Base-by-base conservation (phyloP, 2,797 vertebrate genomes). In the Otolemur crassicaudatus region DNA sequence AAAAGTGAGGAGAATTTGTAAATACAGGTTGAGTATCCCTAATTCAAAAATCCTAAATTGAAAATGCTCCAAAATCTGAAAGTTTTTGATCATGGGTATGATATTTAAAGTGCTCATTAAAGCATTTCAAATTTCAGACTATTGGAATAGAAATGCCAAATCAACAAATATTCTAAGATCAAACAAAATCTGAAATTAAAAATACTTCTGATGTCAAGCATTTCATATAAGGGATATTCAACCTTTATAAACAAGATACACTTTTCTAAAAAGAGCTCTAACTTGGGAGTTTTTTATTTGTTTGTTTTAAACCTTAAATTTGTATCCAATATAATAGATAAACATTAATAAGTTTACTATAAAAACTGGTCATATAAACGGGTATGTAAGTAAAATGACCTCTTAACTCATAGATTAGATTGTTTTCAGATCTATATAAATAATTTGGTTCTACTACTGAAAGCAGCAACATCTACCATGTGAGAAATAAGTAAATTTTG, bases 361-460 rank as follows among this genome's bases (percentile, higher is more conserved):
- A 83, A 95, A 96, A 76, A 70, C 23, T 7, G 27, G 88, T 79
- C 76, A 83, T 9, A 92, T 4, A 73, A 84, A 92, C 29, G 19
- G n/a, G 40, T 67, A 76, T 17, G 58, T 61, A 61, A 93, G 34
- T 65, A 92, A 89, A 82, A 90, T 83, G 34, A 75, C 31, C 63
- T 75, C 37, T 19, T 80, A 84, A 40, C 77, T 90, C 63, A 82
- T 1, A 87, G 60, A 67, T 63, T 94, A 87, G 60, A 67, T 63
- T 94, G 70, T 84, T 87, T 94, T 70, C 10, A 53, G 65, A 87
- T 81, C 80, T 69, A 22, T 94, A 37, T 34, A 75, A 29, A 72
- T 61, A 87, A 92, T n/a, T 87, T 75, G 87, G 22, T 79, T 91
- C 95, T 91, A 95, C 79, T 89, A 89, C 85, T 70, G 65, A 87